Evolutionary conservation across 1,140 invertebrate species (phyloP), one percentile per base, ranked within the genome.

Genomic region (Euglossa dilemma): DNA sequence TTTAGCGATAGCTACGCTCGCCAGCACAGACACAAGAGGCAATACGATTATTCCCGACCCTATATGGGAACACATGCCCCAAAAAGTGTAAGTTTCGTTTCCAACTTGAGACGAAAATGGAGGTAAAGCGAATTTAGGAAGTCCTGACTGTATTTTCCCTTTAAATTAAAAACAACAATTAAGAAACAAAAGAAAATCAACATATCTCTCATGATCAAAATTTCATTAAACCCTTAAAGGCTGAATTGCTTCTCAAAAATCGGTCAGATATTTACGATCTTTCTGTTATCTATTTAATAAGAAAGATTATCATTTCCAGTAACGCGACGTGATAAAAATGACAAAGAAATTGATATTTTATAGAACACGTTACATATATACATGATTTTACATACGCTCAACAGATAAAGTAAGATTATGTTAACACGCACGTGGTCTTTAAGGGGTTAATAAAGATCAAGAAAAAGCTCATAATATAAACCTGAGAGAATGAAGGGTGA

Each of bases 1-100:
- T 94, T 97, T 98, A 5, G 97, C 97, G 80, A 97, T 97, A 3
- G 97, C 97, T 14, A 97, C 96, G 86, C 97, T 97, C 47, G 97
- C 97, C 64, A 97, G 94, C 59, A 97, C 95, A 23, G 96, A 96
- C 14, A 98, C 95, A 2, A 97, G 88, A 20, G 97, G 97, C 45
- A 97, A 93, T 0, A 97, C 94, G n/a, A 97, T 89, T 28, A 97
- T 93, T 3, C 96, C 97, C 8, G 95, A 94, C 20, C 96, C 95
- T 20, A 97, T 93, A 83, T 96, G 95, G 3, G 94, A 88, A 23
- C 96, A 93, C 95, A 97, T 96, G 18, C 96, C 95, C 0, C 91
- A 47, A 36, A 96, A 95, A 5, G 92, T 93, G 47, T 95, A 95
- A 0, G 96, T 96, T 7, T 93, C 87, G 87, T 96, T 96, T 14